A percentile compares a stretch with the other conserved stretches of the same genome.
phyloP scores from a whole-genome alignment of 1,140 invertebrate genomes.

The Mycetomoellerius zeteki region DNA sequence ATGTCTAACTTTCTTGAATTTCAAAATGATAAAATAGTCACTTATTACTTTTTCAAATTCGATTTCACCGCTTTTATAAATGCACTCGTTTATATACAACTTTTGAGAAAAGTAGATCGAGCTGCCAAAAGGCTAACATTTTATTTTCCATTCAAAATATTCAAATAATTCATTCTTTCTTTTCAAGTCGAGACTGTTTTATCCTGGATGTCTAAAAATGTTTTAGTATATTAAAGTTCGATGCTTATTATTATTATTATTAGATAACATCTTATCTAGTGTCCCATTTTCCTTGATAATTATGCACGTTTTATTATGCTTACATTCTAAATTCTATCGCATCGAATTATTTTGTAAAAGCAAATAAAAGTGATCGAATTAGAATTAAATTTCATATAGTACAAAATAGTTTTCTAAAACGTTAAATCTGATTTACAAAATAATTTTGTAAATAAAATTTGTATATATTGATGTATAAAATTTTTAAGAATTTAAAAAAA shows the following conservation, averaged over 20 bases:
- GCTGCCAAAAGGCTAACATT: conserved; percentile 33
- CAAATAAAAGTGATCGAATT: not conserved
- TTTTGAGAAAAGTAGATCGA: conserved; percentile 25
- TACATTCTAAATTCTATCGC: not conserved
- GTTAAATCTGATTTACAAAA: not conserved
- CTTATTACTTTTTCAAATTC: not conserved
- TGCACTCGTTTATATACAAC: conserved; percentile 52
- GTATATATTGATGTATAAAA: not conserved
- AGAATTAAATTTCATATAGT: not conserved
- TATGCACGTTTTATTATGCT: not conserved
- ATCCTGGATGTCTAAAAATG: not conserved
- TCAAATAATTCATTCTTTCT: conserved; percentile 2
- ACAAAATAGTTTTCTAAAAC: not conserved
- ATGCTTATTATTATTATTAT: not conserved
- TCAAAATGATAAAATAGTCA: not conserved
- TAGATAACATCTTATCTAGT: not conserved
- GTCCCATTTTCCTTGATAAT: not conserved
- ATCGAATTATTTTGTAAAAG: not conserved
- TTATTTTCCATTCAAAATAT: not conserved
- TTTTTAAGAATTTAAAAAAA: too few species aligned
- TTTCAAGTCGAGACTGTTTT: not conserved
- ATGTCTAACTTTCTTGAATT: not conserved
- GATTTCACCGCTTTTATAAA: not conserved
- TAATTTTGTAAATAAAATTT: not conserved
- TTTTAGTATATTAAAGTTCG: not conserved